phyloP scores from a whole-genome alignment of 2,888 invertebrate genomes.

The Andrena bicolor region DNA sequence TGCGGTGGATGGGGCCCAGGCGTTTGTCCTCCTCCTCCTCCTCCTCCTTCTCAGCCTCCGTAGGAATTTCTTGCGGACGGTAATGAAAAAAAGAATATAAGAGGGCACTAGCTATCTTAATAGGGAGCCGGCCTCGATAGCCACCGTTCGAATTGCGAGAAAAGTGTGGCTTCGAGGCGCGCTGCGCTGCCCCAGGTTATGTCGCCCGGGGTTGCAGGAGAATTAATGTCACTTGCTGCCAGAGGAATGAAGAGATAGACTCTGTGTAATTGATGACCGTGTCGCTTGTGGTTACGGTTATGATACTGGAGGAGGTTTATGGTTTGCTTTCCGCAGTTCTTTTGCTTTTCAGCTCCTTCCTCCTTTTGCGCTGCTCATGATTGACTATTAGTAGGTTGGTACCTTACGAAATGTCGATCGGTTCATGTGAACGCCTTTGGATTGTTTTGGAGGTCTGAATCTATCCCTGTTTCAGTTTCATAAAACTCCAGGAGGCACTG shows the following conservation, averaged over 20 bases:
- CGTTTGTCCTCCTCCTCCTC: slow-evolving; percentile 44
- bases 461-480: too few species aligned
- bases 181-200: neutral
- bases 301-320: slow-evolving; percentile 22
- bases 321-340: slow-evolving; percentile 9
- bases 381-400: neutral
- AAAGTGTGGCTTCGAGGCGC: neutral
- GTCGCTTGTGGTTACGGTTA: slow-evolving; percentile 15
- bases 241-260: slow-evolving; percentile 40
- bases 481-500: too few species aligned
- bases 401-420: too few species aligned
- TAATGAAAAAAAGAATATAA: slow-evolving; percentile 2
- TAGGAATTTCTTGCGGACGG: slow-evolving; percentile 22
- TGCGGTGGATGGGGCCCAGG: slow-evolving; percentile 65
- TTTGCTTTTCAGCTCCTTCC: neutral
- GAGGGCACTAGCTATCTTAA: neutral
- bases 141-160: neutral
- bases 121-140: neutral
- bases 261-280: slow-evolving; percentile 30
- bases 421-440: too few species aligned
- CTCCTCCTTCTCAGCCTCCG: neutral
- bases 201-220: neutral
- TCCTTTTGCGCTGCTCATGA: neutral
- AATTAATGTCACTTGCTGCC: slow-evolving; percentile 38
- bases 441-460: too few species aligned